A percentile compares a stretch with the other conserved stretches of the same genome.
Conservation (phyloP, 2,888 invertebrate species). For the Coelogynopora nodosa region DNA sequence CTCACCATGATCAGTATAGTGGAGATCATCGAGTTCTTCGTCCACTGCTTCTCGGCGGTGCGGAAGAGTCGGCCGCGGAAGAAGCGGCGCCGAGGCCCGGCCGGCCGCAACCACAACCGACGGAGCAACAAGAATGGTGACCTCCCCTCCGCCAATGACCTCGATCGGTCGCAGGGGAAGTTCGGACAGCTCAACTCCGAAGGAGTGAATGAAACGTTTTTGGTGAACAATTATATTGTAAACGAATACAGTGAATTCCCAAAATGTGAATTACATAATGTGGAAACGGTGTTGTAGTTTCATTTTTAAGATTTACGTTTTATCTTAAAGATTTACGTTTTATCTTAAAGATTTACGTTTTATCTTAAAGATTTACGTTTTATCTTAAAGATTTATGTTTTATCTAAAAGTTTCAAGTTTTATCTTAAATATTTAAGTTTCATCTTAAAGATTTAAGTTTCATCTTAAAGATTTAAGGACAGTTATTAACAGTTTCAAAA, state of each 20-base stretch:
- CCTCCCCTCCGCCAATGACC: background rate
- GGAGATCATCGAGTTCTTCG: constrained; percentile 43
- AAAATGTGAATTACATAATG: background rate
- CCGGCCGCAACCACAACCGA: background rate
- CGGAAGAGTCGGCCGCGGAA: background rate
- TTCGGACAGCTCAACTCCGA: background rate
- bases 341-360: too few relatives aligned
- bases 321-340: too few relatives aligned
- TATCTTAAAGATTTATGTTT: too few relatives aligned
- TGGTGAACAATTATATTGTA: background rate
- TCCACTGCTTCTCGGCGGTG: constrained; percentile 36
- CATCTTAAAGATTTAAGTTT: too few relatives aligned
- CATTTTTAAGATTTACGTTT: too few relatives aligned
- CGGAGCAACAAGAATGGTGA: background rate
- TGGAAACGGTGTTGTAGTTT: background rate
- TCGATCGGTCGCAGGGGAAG: background rate
- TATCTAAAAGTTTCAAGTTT: too few relatives aligned
- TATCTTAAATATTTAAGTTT: too few relatives aligned
- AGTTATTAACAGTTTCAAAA: too few relatives aligned
- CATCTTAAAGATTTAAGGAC: too few relatives aligned
- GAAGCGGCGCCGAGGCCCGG: background rate
- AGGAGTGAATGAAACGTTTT: background rate
- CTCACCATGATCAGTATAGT: constrained; percentile 44
- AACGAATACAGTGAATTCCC: background rate
- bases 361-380: too few relatives aligned